A percentile compares a stretch with the other conserved stretches of the same genome.
These are phyloP conservation scores for Anthoscopus minutus DNA, from an alignment of 2,113 vertebrate species.

Conservation along the genomic window DNA sequence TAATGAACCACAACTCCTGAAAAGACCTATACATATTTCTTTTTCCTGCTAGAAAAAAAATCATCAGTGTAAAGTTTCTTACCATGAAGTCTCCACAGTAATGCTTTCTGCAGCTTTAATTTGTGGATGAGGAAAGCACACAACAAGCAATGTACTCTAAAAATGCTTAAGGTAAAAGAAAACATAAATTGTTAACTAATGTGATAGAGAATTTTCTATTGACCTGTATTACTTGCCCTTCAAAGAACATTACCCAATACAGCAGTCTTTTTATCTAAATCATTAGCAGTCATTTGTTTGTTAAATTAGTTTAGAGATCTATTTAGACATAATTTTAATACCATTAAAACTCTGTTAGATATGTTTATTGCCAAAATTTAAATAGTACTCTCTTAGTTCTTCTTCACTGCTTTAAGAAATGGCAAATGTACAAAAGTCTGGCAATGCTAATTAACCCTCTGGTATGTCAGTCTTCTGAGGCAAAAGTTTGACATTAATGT, in stretches of 20 bases:
- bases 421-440: not conserved
- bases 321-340: constrained; percentile 64
- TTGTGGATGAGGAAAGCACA: not conserved
- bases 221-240: constrained; percentile 58
- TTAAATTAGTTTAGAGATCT: constrained; percentile 66
- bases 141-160: not conserved
- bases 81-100: not conserved
- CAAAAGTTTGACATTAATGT: not conserved
- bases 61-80: not conserved
- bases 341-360: constrained; percentile 71
- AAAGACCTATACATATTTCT: not conserved
- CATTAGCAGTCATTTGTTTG: constrained; percentile 62
- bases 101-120: not conserved
- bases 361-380: constrained; percentile 55
- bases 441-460: not conserved
- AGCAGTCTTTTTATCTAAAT: constrained; percentile 57
- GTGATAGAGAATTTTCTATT: constrained; percentile 59
- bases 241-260: constrained; percentile 68
- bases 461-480: not conserved
- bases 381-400: constrained; percentile 1
- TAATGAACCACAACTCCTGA: not conserved
- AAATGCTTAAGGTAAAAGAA: constrained; percentile 31
- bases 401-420: not conserved
- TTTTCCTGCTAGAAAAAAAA: not conserved
- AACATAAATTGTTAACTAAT: constrained; percentile 62